Evolutionary conservation across 2,888 invertebrate species (phyloP).

Genomic region (Seira sanloemensis): DNA sequence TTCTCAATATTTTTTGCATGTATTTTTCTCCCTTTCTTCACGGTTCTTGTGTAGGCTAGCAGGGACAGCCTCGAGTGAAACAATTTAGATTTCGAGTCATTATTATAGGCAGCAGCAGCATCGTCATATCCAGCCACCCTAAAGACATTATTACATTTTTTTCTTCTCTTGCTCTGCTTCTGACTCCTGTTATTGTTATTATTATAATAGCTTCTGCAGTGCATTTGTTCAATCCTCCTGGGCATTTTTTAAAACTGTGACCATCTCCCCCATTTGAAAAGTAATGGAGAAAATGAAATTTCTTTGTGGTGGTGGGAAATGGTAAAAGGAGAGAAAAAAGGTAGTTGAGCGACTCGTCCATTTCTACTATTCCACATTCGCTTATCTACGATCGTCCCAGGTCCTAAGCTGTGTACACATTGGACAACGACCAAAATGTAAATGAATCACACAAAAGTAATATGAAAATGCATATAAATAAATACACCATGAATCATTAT

Average conservation of each 20-base stretch:
- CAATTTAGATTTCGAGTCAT: slow-evolving; percentile 23
- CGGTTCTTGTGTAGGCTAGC: slow-evolving; percentile 16
- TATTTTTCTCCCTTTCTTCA: slow-evolving; percentile 15
- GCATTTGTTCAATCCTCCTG: slow-evolving; percentile 45
- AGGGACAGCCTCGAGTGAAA: slow-evolving; percentile 56
- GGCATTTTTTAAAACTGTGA: slow-evolving; percentile 40
- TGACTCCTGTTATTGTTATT: slow-evolving; percentile 45
- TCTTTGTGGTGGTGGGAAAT: not conserved
- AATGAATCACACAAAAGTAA: slow-evolving; percentile 29
- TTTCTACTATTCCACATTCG: not conserved
- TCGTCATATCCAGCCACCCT: slow-evolving; percentile 58
- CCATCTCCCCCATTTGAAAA: not conserved
- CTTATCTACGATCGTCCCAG: too few species aligned
- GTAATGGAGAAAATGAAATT: not conserved
- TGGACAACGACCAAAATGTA: slow-evolving; percentile 11
- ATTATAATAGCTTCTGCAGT: slow-evolving; percentile 39
- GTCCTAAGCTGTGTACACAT: slow-evolving; percentile 6
- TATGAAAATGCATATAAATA: slow-evolving; percentile 14
- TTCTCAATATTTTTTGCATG: not conserved
- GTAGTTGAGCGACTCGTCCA: not conserved
- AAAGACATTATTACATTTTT: slow-evolving; percentile 43
- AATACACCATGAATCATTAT: slow-evolving; percentile 16
- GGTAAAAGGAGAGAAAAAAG: not conserved
- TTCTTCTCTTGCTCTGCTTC: slow-evolving; percentile 22
- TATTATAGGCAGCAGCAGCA: slow-evolving; percentile 29